Base-by-base conservation (phyloP, 1,140 invertebrate genomes). In the Leguminivora glycinivorella region DNA sequence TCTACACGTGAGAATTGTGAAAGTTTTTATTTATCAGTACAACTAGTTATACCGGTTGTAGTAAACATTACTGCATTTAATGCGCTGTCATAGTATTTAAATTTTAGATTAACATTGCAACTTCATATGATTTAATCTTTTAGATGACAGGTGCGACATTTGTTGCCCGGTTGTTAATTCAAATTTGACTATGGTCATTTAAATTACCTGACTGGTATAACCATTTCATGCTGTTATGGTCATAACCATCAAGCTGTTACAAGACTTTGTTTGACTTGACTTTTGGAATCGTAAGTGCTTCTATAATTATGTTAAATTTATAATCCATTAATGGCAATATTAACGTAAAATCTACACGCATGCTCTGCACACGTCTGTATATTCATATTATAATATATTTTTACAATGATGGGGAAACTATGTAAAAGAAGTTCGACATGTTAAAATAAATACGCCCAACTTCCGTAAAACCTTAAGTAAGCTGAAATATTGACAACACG, bases 21-120 rank as follows among this genome's bases (percentile, higher is more conserved):
- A 82, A 83, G 81, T 78, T 77, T 77, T 26, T 63, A 63, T 77
- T 70, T 70, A 66, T 40, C n/a, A 34, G 12, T 56, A 40, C 58
- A 63, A 47, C 34, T 19, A 12, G 52, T 47, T 31, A 52, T 17
- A 70, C 69, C 38, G 69, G 69, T 66, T 70, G 14, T 66, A 63
- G 69, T 43, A 68, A 25, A 56, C 70, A 38, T 69, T 71, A 69
- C 67, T 73, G 68, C 67, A 73, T 73, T 69, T 29, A 63, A 34
- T 63, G 25, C 58, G 58, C 6, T 7, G 58, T 63, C 58, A 63
- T 29, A 63, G 14, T 63, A 63, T 63, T 63, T 34, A 63, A 63
- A 63, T 17, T 63, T 29, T 34, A 31, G 26, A 63, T 63, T 63
- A 63, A 34, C 58, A 63, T 10, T 63, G 29, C 12, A 63, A 63